Evolutionary conservation across 2,113 vertebrate genomes (phyloP).

Genomic region (Calcarius ornatus): DNA sequence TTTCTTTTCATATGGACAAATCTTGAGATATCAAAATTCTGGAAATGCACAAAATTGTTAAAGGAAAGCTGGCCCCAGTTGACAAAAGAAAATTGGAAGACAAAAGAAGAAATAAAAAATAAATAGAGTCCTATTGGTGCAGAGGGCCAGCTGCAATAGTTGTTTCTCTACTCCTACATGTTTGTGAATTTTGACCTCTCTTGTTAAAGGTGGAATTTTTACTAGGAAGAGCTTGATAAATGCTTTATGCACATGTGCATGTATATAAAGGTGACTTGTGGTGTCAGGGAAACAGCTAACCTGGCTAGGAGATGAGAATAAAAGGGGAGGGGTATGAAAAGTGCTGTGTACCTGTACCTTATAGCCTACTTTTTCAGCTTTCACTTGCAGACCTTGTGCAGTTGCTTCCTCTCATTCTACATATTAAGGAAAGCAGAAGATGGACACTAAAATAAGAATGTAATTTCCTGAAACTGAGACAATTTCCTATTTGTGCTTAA

Average conservation of each 20-base stretch:
- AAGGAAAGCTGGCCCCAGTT: background rate
- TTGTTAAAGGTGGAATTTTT: background rate
- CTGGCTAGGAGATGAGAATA: background rate
- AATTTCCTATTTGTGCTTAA: background rate
- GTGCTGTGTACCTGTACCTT: background rate
- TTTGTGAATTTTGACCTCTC: background rate
- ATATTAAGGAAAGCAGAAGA: background rate
- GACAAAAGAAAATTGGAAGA: background rate
- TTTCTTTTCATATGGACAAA: background rate
- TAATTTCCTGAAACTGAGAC: background rate
- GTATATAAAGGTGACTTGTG: background rate
- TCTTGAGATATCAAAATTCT: background rate
- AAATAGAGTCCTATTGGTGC: background rate
- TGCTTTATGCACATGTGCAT: background rate
- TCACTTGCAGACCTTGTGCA: background rate
- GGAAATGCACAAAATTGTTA: background rate
- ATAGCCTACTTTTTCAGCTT: background rate
- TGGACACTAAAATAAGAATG: background rate
- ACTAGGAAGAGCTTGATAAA: background rate
- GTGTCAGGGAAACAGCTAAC: background rate
- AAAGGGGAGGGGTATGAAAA: background rate
- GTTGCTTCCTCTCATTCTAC: background rate
- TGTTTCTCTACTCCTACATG: background rate
- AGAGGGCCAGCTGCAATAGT: background rate
- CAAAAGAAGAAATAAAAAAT: background rate